Base-by-base conservation (phyloP, 2,113 vertebrate species). In the Pluvianellus socialis region DNA sequence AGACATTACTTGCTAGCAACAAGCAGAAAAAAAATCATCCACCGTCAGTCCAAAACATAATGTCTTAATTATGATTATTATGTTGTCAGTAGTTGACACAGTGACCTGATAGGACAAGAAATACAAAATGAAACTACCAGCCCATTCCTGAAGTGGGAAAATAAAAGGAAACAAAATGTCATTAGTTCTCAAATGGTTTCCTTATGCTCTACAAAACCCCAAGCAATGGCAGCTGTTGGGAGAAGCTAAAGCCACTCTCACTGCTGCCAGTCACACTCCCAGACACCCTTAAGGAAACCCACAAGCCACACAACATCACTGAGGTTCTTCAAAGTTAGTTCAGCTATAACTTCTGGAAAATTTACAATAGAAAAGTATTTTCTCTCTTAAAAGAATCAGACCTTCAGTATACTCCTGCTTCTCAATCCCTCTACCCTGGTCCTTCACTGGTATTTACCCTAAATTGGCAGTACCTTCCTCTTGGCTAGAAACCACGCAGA, bases 171-270 rank as follows among this genome's bases (percentile, higher is more conserved):
- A 88, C 74, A 96, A 90, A 95, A 73, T 7, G 7, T 45, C 66
- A 75, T 86, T 99, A 98, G 99, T 99, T 45, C 95, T 98, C 98
- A 96, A 98, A 99, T 89, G 98, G 98, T 89, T 99, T 98, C 77
- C 98, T 98, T 74, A 99, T 96, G 97, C 98, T 98, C 85, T 98
- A 95, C 61, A 93, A 93, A 98, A 92, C 44, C 90, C 66, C 94
- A 97, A 97, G 98, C 73, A 76, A 96, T 50, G 92, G 88, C 95
- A 96, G 94, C 90, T 96, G 92, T 40, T 83, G 73, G 50, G 38
- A 93, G 79, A 96, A 92, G 49, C 68, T 88, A 72, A 68, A 77
- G 66, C 61, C 87, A 65, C 92, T 94, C 93, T 92, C 92, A 63
- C 63, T 92, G 70, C 70, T 89, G 71, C 80, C 61, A 92, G 63